phyloP scores from a whole-genome alignment of 2,888 invertebrate genomes.

The Saturnia japonica region DNA sequence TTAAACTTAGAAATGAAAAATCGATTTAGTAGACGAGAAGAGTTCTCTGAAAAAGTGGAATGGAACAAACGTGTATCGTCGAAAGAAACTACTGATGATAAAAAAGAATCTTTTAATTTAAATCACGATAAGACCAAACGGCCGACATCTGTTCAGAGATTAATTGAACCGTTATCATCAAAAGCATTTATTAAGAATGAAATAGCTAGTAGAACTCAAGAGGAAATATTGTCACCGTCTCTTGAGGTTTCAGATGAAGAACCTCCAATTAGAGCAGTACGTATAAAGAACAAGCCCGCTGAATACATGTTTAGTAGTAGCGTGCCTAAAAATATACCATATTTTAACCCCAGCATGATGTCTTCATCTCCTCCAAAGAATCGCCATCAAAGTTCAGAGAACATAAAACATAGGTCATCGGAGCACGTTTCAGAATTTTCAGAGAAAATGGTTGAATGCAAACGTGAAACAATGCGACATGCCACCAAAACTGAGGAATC shows the following conservation, averaged over 20 bases:
- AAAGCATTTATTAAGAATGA: slow-evolving; percentile 74
- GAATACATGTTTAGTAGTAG: slow-evolving; percentile 72
- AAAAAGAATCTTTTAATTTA: slow-evolving; percentile 62
- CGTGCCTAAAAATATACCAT: slow-evolving; percentile 73
- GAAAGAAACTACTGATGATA: slow-evolving; percentile 64
- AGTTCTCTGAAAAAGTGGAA: slow-evolving; percentile 63
- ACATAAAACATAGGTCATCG: slow-evolving; percentile 67
- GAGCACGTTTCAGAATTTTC: slow-evolving; percentile 64
- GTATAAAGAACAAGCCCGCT: slow-evolving; percentile 59
- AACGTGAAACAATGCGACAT: slow-evolving; percentile 57
- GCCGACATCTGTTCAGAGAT: slow-evolving; percentile 64
- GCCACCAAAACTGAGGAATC: slow-evolving; percentile 64
- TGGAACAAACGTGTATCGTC: slow-evolving; percentile 61
- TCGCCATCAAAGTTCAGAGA: slow-evolving; percentile 71
- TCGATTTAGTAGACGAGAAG: slow-evolving; percentile 67
- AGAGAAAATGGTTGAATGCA: slow-evolving; percentile 57
- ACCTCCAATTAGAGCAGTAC: slow-evolving; percentile 60
- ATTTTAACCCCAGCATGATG: slow-evolving; percentile 64
- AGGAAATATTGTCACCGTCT: slow-evolving; percentile 55
- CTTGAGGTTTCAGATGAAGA: slow-evolving; percentile 65
- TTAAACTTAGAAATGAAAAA: slow-evolving; percentile 70
- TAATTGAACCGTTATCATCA: slow-evolving; percentile 65
- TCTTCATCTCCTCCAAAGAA: slow-evolving; percentile 72
- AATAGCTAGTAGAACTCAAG: slow-evolving; percentile 52
- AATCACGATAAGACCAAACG: slow-evolving; percentile 66